These are phyloP conservation scores for Onychorhynchus coronatus DNA, from an alignment of 2,113 vertebrate species.

Conservation along the genomic window DNA sequence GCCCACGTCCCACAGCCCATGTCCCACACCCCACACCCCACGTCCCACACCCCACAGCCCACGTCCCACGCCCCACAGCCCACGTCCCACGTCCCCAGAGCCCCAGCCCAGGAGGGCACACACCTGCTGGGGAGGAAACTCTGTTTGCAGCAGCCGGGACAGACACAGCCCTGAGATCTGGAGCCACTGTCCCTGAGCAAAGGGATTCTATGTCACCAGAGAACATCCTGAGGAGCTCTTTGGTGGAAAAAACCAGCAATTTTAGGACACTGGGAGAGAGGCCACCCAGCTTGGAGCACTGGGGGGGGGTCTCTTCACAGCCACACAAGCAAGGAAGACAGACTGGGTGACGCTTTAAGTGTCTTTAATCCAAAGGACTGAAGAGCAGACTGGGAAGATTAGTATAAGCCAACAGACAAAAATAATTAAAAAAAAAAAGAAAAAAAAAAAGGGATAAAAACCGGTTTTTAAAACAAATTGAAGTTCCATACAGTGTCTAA, in stretches of 20 bases:
- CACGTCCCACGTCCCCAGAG: background rate
- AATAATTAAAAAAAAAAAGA: background rate
- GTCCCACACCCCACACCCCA: too few species aligned
- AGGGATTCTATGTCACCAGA: background rate
- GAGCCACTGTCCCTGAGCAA: rapidly evolving
- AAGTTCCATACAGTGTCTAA: constrained; percentile 55
- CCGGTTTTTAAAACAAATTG: constrained; percentile 19
- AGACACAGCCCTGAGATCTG: background rate
- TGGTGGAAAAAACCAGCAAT: background rate
- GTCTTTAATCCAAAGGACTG: constrained; percentile 84
- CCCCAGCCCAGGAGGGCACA: background rate
- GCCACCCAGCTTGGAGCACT: background rate
- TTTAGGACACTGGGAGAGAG: background rate
- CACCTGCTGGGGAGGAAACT: rapidly evolving
- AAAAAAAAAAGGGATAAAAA: constrained; percentile 28
- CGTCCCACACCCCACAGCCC: background rate
- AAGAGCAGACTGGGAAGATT: constrained; percentile 76
- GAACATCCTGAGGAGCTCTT: background rate
- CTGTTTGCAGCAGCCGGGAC: background rate
- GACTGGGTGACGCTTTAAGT: constrained; percentile 8
- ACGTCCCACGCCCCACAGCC: rapidly evolving
- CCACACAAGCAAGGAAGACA: constrained; percentile 21
- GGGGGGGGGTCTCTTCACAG: background rate
- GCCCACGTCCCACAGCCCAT: too few species aligned
- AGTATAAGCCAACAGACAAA: constrained; percentile 75